Base-by-base conservation (phyloP, 2,797 vertebrate genomes). In the Chromobotia macracanthus region DNA sequence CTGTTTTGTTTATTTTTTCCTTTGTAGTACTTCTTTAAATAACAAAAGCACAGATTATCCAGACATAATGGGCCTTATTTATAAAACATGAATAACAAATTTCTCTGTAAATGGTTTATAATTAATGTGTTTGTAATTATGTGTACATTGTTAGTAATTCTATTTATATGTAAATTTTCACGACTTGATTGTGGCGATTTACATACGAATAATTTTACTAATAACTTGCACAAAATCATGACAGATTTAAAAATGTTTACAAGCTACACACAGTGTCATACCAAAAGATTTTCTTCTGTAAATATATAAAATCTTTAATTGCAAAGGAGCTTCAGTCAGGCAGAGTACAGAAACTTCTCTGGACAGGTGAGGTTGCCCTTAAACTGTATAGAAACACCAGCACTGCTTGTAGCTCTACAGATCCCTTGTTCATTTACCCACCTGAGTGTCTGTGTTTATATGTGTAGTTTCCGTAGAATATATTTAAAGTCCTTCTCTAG, bases 351-450 rank as follows among this genome's bases (percentile, higher is more conserved):
- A 77, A 77, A 23, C 50, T 25, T 75, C 66, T 25, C 18, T 23
- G 25, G 25, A 53, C 56, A 78, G 76, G 76, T 78, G 76, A 78
- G 76, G 18, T 35, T 31, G 41, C 3, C 41, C n/a, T 60, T 9
- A 19, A 38, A 2, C 44, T 38, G 41, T 60, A 8, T 48, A 10
- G 58, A 67, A 35, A 58, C 35, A 31, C 61, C 9, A 38, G 16
- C 28, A 35, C 31, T 19, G 35, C 7, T 28, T 25, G 16, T 72
- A 3, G 5, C 18, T 46, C 16, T 18, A 58, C 19, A 58, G 55
- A 70, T 38, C 25, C 46, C 28, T 69, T 38, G 28, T 70, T 64
- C 63, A 38, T 15, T 11, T 21, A 8, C 23, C 16, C 5, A 10
- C 13, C 7, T 16, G 7, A 19, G 4, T 68, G 23, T 12, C 28